These are phyloP conservation scores for Spinus olivaceus DNA, from an alignment of 2,797 vertebrate genomes.

Conservation along the genomic window DNA sequence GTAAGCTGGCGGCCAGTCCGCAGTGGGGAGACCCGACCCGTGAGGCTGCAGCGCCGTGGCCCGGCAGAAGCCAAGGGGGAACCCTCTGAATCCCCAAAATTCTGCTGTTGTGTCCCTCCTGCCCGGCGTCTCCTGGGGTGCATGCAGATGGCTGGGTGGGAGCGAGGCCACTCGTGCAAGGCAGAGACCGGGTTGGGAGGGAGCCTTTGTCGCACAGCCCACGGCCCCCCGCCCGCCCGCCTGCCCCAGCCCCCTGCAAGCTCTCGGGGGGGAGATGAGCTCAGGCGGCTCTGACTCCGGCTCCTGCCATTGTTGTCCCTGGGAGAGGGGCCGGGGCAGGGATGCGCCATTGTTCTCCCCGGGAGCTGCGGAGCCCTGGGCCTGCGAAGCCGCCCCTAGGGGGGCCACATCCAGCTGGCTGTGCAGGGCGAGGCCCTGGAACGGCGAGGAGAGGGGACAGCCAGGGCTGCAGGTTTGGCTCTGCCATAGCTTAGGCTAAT, in stretches of 20 bases:
- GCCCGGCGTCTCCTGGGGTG: fast-evolving
- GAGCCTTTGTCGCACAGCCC: background rate
- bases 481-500: background rate
- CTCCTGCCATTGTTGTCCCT: constrained; percentile 59
- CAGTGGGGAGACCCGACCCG: background rate
- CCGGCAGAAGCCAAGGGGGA: fast-evolving
- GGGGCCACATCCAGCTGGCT: background rate
- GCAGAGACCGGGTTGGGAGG: background rate
- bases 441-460: background rate
- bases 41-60: background rate
- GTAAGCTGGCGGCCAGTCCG: background rate
- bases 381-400: background rate
- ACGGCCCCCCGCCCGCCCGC: background rate
- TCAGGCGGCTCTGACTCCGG: constrained; percentile 8
- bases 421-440: background rate
- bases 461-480: background rate
- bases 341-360: constrained; percentile 40
- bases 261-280: constrained; percentile 34
- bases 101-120: fast-evolving
- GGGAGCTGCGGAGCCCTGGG: background rate
- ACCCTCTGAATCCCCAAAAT: background rate
- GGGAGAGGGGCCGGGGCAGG: constrained; percentile 42
- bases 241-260: background rate
- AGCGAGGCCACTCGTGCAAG: background rate
- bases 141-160: background rate